Conservation (phyloP, 2,113 vertebrate species). For the Nasalis larvatus region DNA sequence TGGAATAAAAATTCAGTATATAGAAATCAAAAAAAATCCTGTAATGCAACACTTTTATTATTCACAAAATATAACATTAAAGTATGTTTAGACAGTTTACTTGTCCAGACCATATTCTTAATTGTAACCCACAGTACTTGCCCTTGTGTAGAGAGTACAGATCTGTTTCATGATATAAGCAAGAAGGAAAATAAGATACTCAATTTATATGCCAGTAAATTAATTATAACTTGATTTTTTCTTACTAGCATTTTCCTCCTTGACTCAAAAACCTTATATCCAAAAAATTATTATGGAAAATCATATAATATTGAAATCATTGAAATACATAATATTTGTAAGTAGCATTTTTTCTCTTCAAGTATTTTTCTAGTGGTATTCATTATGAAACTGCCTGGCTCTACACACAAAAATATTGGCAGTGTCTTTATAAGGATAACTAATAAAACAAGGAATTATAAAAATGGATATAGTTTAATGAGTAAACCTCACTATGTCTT, state of each 20-base stretch:
- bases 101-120: not conserved
- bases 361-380: not conserved
- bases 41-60: not conserved
- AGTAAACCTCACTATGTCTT: not conserved
- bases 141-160: not conserved
- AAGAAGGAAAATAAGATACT: not conserved
- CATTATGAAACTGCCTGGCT: not conserved
- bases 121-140: not conserved
- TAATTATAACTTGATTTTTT: constrained; percentile 5
- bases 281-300: not conserved
- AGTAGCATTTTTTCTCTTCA: not conserved
- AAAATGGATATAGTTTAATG: not conserved
- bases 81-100: not conserved
- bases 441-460: not conserved
- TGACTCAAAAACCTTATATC: not conserved
- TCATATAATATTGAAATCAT: not conserved
- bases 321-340: not conserved
- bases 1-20: not conserved
- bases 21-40: not conserved
- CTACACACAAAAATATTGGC: not conserved
- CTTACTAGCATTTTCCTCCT: not conserved
- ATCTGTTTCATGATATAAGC: not conserved
- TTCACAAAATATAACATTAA: not conserved
- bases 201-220: not conserved
- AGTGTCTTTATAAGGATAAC: not conserved